phyloP scores from a whole-genome alignment of 1,140 invertebrate genomes.

The Diuraphis noxia region DNA sequence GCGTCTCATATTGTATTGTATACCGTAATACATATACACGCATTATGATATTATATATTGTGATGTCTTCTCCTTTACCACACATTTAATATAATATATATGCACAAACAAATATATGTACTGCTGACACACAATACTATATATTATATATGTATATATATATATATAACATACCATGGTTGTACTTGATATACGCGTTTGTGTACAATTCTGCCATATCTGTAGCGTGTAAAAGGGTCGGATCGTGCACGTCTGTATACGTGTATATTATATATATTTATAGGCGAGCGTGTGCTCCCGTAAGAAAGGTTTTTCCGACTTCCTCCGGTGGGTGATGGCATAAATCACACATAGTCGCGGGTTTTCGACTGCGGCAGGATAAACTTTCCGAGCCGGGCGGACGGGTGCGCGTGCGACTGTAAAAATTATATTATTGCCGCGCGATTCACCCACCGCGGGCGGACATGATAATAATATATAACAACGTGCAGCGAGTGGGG shows the following conservation, averaged over 20 bases:
- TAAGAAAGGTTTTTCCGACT: slow-evolving; percentile 31
- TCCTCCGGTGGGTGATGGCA: not conserved
- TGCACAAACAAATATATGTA: no score
- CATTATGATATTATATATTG: not conserved
- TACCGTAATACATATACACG: not conserved
- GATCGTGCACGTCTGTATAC: not conserved
- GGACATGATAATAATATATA: not conserved
- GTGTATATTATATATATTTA: not conserved
- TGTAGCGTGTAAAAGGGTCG: not conserved
- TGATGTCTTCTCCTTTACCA: not conserved
- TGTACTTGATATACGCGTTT: not conserved
- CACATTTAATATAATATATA: not conserved
- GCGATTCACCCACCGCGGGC: not conserved
- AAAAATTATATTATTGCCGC: slow-evolving; percentile 30
- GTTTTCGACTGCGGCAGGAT: not conserved
- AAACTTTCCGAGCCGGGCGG: slow-evolving; percentile 1
- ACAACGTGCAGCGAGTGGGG: not conserved
- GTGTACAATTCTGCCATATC: not conserved
- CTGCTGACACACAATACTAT: no score
- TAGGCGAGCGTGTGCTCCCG: not conserved
- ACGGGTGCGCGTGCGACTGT: not conserved
- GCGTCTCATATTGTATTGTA: not conserved
- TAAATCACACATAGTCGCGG: slow-evolving; percentile 17
- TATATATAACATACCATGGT: not conserved
- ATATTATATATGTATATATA: no score